A percentile compares a stretch with the other conserved stretches of the same genome.
These are phyloP conservation scores for Pelecanoides urinatrix DNA, from an alignment of 2,113 vertebrate species.

Conservation along the genomic window DNA sequence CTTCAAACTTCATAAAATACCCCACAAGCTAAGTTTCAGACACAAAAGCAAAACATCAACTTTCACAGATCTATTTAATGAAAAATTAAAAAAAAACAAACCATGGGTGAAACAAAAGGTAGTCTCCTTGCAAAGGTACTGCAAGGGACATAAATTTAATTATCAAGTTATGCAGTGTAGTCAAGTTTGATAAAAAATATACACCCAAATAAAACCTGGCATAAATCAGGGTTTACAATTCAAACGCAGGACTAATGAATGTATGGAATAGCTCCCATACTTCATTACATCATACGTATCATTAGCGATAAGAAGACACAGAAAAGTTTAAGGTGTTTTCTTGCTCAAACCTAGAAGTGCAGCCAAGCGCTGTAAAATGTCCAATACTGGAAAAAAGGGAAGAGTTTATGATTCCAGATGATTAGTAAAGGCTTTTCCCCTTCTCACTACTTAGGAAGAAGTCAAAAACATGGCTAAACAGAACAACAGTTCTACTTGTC, in stretches of 20 bases:
- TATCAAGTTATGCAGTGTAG: neutral
- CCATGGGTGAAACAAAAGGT: neutral
- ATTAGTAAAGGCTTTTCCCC: neutral
- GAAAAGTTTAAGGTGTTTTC: neutral
- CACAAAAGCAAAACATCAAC: neutral
- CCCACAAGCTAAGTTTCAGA: neutral
- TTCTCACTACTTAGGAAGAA: neutral
- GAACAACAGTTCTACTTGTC: neutral
- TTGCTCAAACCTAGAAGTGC: neutral
- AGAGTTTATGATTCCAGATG: neutral
- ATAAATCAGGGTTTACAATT: neutral
- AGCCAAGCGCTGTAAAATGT: neutral
- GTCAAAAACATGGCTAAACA: neutral
- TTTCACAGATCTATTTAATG: neutral
- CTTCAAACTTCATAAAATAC: neutral
- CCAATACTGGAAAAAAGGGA: neutral
- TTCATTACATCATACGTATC: neutral
- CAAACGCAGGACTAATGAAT: neutral
- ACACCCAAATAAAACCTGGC: neutral
- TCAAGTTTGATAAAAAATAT: neutral
- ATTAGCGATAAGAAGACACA: neutral
- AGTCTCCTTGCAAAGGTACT: neutral
- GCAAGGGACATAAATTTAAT: neutral
- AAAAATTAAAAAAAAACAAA: neutral
- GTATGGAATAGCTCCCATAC: neutral